Conservation (phyloP, 1,140 invertebrate genomes). For the Ceratina japonica region DNA sequence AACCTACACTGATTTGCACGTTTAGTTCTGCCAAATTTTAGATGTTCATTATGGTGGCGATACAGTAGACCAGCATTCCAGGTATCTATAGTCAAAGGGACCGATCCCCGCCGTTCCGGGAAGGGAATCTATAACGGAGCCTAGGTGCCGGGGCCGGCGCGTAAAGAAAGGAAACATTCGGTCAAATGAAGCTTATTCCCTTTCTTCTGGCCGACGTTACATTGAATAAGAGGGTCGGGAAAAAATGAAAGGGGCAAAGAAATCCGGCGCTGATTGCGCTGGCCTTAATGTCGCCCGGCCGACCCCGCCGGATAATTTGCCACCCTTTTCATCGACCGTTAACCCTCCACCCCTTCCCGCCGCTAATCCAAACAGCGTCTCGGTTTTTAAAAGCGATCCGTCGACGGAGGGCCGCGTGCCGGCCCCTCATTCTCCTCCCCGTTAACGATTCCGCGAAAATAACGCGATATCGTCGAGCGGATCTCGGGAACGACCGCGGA, state of each 20-base stretch:
- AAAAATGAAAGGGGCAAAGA: slow-evolving; percentile 23
- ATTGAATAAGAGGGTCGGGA: not conserved
- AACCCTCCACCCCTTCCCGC: no score
- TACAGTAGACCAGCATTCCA: no score
- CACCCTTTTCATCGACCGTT: slow-evolving; percentile 19
- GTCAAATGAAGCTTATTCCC: slow-evolving; percentile 26
- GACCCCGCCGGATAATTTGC: slow-evolving; percentile 27
- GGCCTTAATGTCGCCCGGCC: slow-evolving; percentile 35
- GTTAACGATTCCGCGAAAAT: slow-evolving; percentile 22
- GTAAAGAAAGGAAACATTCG: slow-evolving; percentile 27
- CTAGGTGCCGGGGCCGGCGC: not conserved
- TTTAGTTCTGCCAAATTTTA: no score
- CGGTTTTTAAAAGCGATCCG: slow-evolving; percentile 22
- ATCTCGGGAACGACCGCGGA: slow-evolving; percentile 22
- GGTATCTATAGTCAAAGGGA: no score
- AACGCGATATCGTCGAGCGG: slow-evolving; percentile 31
- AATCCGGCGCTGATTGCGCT: slow-evolving; percentile 37
- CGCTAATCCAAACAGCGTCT: slow-evolving; percentile 15
- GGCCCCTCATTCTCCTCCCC: slow-evolving; percentile 10
- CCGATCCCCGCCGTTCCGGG: no score
- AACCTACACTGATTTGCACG: no score
- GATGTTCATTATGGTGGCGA: no score
- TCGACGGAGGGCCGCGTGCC: no score
- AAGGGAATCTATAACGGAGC: no score
- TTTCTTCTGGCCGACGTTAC: slow-evolving; percentile 24